A percentile compares a stretch with the other conserved stretches of the same genome.
Evolutionary conservation across 2,113 vertebrate species (phyloP).

Genomic region (Pelobates fuscus): DNA sequence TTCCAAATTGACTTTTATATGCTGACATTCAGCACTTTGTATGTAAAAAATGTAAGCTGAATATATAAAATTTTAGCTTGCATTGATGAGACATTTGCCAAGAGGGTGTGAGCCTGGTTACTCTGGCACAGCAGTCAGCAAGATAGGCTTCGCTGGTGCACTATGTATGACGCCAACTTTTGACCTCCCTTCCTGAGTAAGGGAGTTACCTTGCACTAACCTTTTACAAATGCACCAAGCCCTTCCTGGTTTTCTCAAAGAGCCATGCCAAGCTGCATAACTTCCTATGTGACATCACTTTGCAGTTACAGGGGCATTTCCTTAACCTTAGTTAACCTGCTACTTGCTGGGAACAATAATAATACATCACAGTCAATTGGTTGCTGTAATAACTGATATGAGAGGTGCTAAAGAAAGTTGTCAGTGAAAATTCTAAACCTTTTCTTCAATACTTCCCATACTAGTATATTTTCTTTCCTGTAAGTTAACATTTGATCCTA

Average conservation of each 20-base stretch:
- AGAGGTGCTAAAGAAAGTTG: too few species aligned
- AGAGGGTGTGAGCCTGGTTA: background rate
- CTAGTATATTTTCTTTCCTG: too few species aligned
- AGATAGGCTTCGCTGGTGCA: constrained; percentile 28
- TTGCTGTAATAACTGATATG: too few species aligned
- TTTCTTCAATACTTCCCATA: too few species aligned
- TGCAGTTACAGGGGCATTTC: constrained; percentile 17
- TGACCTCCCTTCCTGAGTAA: constrained; percentile 45
- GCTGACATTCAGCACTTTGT: too few species aligned
- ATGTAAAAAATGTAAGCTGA: constrained; percentile 7
- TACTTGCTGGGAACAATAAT: background rate
- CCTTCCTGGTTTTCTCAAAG: constrained; percentile 39
- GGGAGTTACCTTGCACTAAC: constrained; percentile 49
- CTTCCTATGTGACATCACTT: constrained; percentile 47
- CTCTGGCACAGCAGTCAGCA: constrained; percentile 30
- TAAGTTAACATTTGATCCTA: too few species aligned
- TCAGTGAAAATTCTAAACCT: too few species aligned
- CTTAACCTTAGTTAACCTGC: background rate
- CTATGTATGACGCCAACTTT: constrained; percentile 48
- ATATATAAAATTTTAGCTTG: background rate
- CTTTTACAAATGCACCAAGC: constrained; percentile 52
- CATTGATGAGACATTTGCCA: constrained; percentile 36
- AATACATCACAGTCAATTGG: background rate
- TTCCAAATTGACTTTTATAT: too few species aligned
- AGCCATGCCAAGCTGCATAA: constrained; percentile 53